Base-by-base conservation (phyloP, 2,888 invertebrate species). In the Xestia rhomboidea region DNA sequence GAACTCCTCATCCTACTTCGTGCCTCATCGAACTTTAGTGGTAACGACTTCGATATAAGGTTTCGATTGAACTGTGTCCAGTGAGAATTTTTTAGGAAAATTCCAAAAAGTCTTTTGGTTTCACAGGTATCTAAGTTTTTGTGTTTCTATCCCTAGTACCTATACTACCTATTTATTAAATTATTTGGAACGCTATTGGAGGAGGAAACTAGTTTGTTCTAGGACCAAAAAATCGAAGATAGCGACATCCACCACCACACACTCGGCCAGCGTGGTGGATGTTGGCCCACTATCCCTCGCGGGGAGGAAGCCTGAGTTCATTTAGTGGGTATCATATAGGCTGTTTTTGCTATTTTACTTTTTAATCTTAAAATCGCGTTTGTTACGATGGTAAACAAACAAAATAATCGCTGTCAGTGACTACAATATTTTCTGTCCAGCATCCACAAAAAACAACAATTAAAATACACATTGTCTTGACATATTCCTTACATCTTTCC, bases 1-100 rank as follows among this genome's bases (percentile, higher is more conserved):
- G 24, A 60, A n/a, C n/a, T n/a, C n/a, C n/a, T n/a, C n/a, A n/a
- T n/a, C n/a, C n/a, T n/a, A n/a, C n/a, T n/a, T n/a, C n/a, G n/a
- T n/a, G n/a, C n/a, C n/a, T n/a, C 49, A 64, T 30, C 34, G n/a
- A 34, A 38, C 34, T 34, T 60, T 44, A 44, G 30, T 41, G 41
- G 62, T 51, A 34, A 62, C 49, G 34, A 64, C 46, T 64, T n/a
- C 27, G 62, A 30, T 63, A 3, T 51, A 79, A 54, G n/a, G n/a
- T n/a, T n/a, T 66, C 24, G 57, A 57, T 54, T 44, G 27, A 73
- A n/a, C 18, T 49, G 21, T 70, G 27, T 79, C 44, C 10, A 27
- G 27, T 15, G 38, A 1, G 38, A 49, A 24, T 24, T 62, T 68
- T 44, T 18, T 11, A 11, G 0, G 30, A 41, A 38, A 18, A 21